Percentiles rank a stretch among this genome's conserved stretches.
phyloP scores from a whole-genome alignment of 2,797 vertebrate genomes.

The Remorina albescens region DNA sequence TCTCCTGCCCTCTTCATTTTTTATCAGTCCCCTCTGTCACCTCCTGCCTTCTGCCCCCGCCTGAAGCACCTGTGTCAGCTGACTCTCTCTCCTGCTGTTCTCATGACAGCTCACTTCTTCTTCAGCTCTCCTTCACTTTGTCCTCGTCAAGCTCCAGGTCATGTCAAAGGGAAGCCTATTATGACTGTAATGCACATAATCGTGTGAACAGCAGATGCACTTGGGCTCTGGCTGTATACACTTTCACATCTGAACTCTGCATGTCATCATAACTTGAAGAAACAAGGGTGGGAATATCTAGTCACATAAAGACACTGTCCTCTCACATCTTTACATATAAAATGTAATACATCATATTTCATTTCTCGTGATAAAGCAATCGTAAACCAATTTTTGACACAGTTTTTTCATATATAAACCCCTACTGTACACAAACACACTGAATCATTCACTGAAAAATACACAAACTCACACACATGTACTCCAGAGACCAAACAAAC shows the following conservation, averaged over 20 bases:
- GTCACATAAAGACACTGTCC: background rate
- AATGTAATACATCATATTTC: constrained; percentile 3
- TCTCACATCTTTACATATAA: constrained; percentile 8
- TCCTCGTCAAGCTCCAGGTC: constrained; percentile 51
- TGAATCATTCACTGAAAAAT: constrained; percentile 31
- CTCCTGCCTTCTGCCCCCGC: constrained; percentile 43
- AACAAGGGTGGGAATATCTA: background rate
- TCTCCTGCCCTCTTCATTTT: constrained; percentile 24
- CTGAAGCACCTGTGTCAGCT: constrained; percentile 73
- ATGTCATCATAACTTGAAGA: background rate
- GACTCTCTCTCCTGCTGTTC: constrained; percentile 54
- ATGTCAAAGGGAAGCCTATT: constrained; percentile 39
- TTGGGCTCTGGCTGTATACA: background rate
- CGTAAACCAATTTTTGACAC: constrained; percentile 1
- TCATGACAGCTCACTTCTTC: constrained; percentile 62
- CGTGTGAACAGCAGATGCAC: constrained; percentile 24
- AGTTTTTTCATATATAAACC: constrained; percentile 24
- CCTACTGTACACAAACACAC: constrained; percentile 20
- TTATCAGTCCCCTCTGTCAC: constrained; percentile 34
- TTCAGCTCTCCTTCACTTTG: constrained; percentile 54
- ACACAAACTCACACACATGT: constrained; percentile 47
- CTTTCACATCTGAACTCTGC: constrained; percentile 8
- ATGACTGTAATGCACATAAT: constrained; percentile 27
- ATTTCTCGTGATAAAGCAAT: constrained; percentile 25
- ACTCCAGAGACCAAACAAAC: constrained; percentile 52